Evolutionary conservation across 2,888 invertebrate species (phyloP).

Genomic region (Calephelis perditalis): DNA sequence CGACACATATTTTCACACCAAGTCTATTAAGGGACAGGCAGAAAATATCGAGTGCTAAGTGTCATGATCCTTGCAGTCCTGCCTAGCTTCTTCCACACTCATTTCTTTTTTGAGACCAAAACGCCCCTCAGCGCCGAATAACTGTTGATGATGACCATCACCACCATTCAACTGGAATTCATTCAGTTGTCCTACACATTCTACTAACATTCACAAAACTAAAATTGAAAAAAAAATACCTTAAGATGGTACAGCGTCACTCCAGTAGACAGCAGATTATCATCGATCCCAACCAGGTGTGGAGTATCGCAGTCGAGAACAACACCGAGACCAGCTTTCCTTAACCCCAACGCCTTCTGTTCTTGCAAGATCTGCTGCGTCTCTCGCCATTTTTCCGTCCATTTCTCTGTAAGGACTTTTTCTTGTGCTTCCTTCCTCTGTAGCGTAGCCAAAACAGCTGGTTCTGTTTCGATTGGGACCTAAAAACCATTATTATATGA

Average conservation of each 20-base stretch:
- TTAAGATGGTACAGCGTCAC: slow-evolving; percentile 94
- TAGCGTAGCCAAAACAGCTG: slow-evolving; percentile 87
- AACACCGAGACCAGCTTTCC: slow-evolving; percentile 93
- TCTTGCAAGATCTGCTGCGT: slow-evolving; percentile 93
- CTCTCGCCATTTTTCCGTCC: slow-evolving; percentile 96
- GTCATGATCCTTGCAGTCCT: too few relatives aligned
- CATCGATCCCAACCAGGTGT: slow-evolving; percentile 94
- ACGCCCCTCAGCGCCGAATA: too few relatives aligned
- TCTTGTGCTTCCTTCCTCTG: slow-evolving; percentile 95
- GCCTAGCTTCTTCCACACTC: too few relatives aligned
- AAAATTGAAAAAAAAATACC: slow-evolving; percentile 46
- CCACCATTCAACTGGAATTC: too few relatives aligned
- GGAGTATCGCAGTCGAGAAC: slow-evolving; percentile 94
- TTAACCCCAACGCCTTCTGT: slow-evolving; percentile 89
- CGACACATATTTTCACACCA: too few relatives aligned
- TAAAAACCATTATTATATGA: slow-evolving; percentile 34
- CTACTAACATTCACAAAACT: too few relatives aligned
- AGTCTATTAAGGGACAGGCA: too few relatives aligned
- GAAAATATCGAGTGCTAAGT: too few relatives aligned
- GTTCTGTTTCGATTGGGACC: slow-evolving; percentile 75
- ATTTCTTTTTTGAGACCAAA: too few relatives aligned
- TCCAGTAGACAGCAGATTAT: slow-evolving; percentile 92
- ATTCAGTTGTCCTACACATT: too few relatives aligned
- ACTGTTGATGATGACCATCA: too few relatives aligned
- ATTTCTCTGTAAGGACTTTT: slow-evolving; percentile 92